These are phyloP conservation scores for Micrasema longulum DNA, from an alignment of 1,140 invertebrate species.

Conservation along the genomic window DNA sequence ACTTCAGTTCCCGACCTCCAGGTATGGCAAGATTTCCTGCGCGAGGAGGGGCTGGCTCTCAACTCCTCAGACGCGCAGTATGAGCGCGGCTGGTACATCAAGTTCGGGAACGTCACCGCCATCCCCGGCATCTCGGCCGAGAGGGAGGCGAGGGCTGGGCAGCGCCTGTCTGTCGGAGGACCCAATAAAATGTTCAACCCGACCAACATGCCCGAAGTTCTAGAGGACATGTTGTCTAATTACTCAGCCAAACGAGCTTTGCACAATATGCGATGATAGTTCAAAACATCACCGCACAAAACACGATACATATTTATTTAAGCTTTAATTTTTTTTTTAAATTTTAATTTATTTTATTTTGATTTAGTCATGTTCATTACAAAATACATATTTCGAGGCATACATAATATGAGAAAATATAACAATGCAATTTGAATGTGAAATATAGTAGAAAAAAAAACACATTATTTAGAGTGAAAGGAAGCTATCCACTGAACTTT, in stretches of 20 bases:
- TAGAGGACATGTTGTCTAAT: constrained; percentile 46
- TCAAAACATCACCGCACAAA: too few species aligned
- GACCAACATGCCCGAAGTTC: constrained; percentile 49
- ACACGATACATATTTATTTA: too few species aligned
- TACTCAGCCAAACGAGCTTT: constrained; percentile 24
- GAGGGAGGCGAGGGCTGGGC: background rate
- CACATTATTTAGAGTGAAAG: too few species aligned
- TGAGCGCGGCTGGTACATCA: constrained; percentile 51
- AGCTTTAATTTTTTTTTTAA: too few species aligned
- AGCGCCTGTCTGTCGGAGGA: constrained; percentile 8
- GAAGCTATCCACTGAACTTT: too few species aligned
- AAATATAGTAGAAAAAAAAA: too few species aligned
- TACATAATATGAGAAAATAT: too few species aligned
- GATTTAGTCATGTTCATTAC: too few species aligned
- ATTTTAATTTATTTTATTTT: too few species aligned
- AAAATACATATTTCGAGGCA: too few species aligned
- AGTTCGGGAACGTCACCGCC: constrained; percentile 46
- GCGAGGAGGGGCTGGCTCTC: constrained; percentile 34
- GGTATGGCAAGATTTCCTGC: constrained; percentile 51
- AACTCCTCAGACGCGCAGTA: constrained; percentile 50
- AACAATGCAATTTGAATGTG: too few species aligned
- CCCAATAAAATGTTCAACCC: constrained; percentile 47
- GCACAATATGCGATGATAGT: constrained; percentile 16
- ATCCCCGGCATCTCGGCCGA: constrained; percentile 17
- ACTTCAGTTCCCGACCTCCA: constrained; percentile 49